These are phyloP conservation scores for Melipona quadrifasciata DNA, from an alignment of 1,140 invertebrate genomes.

Conservation along the genomic window DNA sequence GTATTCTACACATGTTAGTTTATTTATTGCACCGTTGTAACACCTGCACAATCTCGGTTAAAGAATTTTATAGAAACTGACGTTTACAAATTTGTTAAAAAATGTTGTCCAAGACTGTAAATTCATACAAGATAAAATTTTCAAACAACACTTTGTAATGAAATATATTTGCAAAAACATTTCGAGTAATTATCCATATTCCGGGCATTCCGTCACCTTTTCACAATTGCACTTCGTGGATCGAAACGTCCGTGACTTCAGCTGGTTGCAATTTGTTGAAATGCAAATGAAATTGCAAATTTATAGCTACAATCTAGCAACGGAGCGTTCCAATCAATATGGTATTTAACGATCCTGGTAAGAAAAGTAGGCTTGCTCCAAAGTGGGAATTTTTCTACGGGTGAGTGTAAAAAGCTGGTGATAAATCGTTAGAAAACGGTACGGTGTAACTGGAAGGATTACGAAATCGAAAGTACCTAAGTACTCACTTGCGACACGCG, in stretches of 20 bases:
- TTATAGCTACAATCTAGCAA: neutral
- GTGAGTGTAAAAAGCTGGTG: neutral
- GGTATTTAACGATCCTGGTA: neutral
- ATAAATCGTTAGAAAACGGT: slow-evolving; percentile 10
- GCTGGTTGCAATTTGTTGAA: neutral
- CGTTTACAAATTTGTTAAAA: neutral
- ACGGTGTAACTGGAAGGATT: neutral
- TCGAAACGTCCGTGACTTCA: neutral
- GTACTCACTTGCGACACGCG: no score
- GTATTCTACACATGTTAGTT: neutral
- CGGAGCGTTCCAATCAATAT: neutral
- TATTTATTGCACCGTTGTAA: neutral
- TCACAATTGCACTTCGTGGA: neutral
- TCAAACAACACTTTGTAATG: neutral
- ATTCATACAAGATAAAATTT: neutral
- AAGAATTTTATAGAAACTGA: neutral
- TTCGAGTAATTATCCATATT: neutral
- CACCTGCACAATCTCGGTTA: neutral
- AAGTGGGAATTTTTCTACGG: neutral
- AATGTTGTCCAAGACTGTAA: neutral
- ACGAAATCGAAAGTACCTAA: neutral
- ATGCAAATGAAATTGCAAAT: neutral
- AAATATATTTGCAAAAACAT: neutral
- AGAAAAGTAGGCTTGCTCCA: neutral
- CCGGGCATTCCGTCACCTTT: neutral